Base-by-base conservation (phyloP, 1,140 invertebrate genomes). In the Papilio xuthus region DNA sequence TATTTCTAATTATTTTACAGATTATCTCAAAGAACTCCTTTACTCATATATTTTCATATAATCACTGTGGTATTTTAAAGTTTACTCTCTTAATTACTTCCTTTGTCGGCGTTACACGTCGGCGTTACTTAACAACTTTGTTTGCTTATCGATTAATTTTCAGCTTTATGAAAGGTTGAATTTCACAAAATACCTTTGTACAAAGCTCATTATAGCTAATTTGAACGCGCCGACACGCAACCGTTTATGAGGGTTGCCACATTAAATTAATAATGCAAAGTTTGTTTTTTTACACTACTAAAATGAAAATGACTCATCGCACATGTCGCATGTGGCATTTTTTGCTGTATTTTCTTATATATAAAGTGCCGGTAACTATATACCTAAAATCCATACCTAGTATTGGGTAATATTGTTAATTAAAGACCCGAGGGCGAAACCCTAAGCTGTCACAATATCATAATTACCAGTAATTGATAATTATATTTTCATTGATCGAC, bases 101-200 rank as follows among this genome's bases (percentile, higher is more conserved):
- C 56, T 10, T 23, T 60, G 56, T 13, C 1, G 56, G 23, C 12
- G 6, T 28, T 28, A 63, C 26, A 28, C 26, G 60, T 13, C 3
- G n/a, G 53, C n/a, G 7, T 28, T 32, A 67, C 60, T 67, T 28
- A 67, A 67, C 32, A 67, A 67, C 23, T 63, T 3, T 63, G 60
- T 67, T 67, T 63, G 56, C 12, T 63, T 13, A 28, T 67, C 60
- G 60, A 28, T 60, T 67, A 67, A 67, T 28, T 67, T 32, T 67
- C 60, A 67, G 60, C 26, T 67, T 67, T 67, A 67, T 67, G 60
- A 67, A 67, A 67, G 60, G 60, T 32, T 67, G 60, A 67, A 67
- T 67, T 67, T 67, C 26, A 67, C 26, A 67, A 28, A 67, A 67
- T 67, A 67, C 26, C 60, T 28, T 67, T 15, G 47, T 50, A 67